phyloP scores from a whole-genome alignment of 1,140 invertebrate genomes.

The Diploscapter pachys region DNA sequence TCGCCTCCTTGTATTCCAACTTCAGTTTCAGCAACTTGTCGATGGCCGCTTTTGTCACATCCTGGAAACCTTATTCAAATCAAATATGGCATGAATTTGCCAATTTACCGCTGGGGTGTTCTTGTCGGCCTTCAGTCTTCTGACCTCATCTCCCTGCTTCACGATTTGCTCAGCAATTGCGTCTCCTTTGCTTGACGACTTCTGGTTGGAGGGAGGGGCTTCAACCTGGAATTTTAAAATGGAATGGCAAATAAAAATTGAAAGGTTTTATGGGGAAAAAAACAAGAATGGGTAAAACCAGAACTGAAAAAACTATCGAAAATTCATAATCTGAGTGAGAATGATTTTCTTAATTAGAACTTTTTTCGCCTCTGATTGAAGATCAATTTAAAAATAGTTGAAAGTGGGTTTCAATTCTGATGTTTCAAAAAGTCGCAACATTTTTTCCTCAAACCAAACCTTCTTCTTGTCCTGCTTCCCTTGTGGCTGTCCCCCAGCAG shows the following conservation, averaged over 20 bases:
- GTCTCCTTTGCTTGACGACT: conserved; percentile 16
- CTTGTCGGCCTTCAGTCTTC: conserved; percentile 27
- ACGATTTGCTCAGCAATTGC: conserved; percentile 20
- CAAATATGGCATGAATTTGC: not conserved
- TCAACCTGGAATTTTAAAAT: not conserved
- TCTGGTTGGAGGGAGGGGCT: conserved; percentile 10
- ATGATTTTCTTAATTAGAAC: no score
- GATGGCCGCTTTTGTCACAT: conserved; percentile 41
- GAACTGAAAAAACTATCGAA: no score
- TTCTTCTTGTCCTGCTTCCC: no score
- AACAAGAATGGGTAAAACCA: no score
- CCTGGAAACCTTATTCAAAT: not conserved
- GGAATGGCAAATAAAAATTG: no score
- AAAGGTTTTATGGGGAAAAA: no score
- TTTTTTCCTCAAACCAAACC: no score
- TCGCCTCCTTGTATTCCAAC: conserved; percentile 33
- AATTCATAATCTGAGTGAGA: no score
- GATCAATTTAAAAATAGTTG: no score
- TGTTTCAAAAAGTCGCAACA: no score
- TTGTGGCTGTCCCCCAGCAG: not conserved
- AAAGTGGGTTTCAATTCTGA: no score
- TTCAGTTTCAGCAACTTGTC: conserved; percentile 38
- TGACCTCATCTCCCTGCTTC: conserved; percentile 32
- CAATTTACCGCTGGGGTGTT: conserved; percentile 31
- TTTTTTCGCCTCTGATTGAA: no score